Base-by-base conservation (phyloP, 2,888 invertebrate genomes). In the Galeopsomyia nigrocyanea region DNA sequence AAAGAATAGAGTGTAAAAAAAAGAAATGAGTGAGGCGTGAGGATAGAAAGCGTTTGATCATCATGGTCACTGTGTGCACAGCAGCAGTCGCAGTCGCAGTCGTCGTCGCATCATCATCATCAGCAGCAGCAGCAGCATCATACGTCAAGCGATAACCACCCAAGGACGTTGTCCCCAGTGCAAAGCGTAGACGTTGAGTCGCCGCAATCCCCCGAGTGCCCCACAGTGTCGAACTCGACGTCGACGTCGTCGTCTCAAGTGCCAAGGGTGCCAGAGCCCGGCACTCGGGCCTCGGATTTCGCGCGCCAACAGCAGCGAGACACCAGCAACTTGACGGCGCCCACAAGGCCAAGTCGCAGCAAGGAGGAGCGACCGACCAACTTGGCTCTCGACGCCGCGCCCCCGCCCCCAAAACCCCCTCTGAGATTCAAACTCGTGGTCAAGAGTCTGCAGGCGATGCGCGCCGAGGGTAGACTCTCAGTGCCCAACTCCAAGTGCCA, bases 401-500 rank as follows among this genome's bases (percentile, higher is more conserved):
- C 63, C n/a, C 19, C 50, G 22, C 58, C 82, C 79, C 62, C 77
- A 73, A 80, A 80, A n/a, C 65, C 81, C 66, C 78, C 81, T 22
- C 77, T 79, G 78, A 73, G 80, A 57, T 76, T 81, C 75, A 81
- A 76, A 67, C 78, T 81, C 72, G 81, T 82, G 61, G 82, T 80
- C 47, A 78, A 77, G 73, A 78, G 80, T 68, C 73, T 78, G 51
- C 80, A 65, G 74, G 78, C 77, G 55, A 78, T 77, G 70, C 89
- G 88, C 80, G 87, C 91, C 77, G 92, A 93, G 82, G 91, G 91
- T 83, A 89, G 94, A 66, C 87, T 94, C 78, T 93, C 94, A 14
- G 94, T 94, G 82, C 94, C 94, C 22, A 94, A 94, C 88, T 91
- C 92, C 78, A 93, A 93, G 85, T 89, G 88, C 81, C 90, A 90